Base-by-base conservation (phyloP, 2,888 invertebrate species). In the Drosophila melanosoma region DNA sequence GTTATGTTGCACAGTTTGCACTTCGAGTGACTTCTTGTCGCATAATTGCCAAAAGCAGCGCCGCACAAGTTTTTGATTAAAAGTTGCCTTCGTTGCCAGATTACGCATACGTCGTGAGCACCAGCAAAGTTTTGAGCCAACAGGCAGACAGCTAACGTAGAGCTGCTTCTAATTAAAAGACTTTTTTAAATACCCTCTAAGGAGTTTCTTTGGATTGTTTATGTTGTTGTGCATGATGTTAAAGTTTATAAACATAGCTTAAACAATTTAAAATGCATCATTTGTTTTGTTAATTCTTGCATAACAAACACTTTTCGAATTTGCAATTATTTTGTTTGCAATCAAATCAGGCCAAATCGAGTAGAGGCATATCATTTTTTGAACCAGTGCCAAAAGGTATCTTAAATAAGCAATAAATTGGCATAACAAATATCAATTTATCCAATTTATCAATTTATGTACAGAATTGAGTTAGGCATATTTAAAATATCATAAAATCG, bases 21-120 rank as follows among this genome's bases (percentile, higher is more conserved):
- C 29, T 74, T 69, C 48, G 53, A 73, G 66, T 73, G 76, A 81
- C 81, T 85, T 84, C 64, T 76, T 87, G 81, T 84, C 84, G 76
- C 84, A 73, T 82, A 84, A 84, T 87, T 87, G 78, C 74, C 64
- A 67, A 64, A 67, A 70, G 76, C 75, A 66, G 64, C 57, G 61
- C 59, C 60, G 67, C 79, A 77, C 75, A 87, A 88, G 81, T 86
- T 87, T 87, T 86, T 84, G 84, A 88, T 79, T 86, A 81, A 87
- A 88, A 84, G 76, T 88, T 83, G 48, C 29, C 48, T 61, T 70
- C 51, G 42, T 51, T 52, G 59, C 64, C 56, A 79, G 69, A 79
- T 80, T 78, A 78, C 83, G 77, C 80, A 83, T 84, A 82, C 83
- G 82, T 58, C 64, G 69, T 67, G 61, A 69, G 53, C 23, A 65